phyloP scores from a whole-genome alignment of 2,888 invertebrate genomes.

The Coleophora flavipennella region DNA sequence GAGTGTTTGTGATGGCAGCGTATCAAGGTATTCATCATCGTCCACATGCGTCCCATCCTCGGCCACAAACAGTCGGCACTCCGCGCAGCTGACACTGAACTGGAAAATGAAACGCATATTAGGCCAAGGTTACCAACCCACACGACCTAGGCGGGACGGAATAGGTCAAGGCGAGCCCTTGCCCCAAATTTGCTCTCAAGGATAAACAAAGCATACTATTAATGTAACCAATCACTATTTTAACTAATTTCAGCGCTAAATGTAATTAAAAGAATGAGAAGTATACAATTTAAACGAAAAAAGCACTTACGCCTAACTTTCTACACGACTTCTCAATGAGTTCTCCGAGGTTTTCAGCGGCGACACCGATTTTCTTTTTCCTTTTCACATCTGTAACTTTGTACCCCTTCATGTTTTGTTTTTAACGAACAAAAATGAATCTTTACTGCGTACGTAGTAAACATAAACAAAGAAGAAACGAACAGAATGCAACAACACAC shows the following conservation, averaged over 20 bases:
- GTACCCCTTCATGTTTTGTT: conserved; percentile 74
- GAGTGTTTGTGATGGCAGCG: conserved; percentile 82
- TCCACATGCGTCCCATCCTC: conserved; percentile 81
- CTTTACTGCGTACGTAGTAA: too few species aligned
- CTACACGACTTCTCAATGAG: conserved; percentile 78
- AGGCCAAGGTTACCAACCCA: conserved; percentile 36
- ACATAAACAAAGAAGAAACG: too few species aligned
- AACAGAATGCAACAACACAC: too few species aligned
- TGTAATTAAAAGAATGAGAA: neutral
- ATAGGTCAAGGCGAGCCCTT: conserved; percentile 41
- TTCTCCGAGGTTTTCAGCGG: conserved; percentile 77
- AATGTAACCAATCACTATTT: conserved; percentile 18
- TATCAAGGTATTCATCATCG: conserved; percentile 83
- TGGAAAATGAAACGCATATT: conserved; percentile 37
- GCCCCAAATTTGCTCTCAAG: conserved; percentile 18
- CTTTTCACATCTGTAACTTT: conserved; percentile 81
- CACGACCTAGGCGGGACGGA: too few species aligned
- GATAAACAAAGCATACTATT: conserved; percentile 25
- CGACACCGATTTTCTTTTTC: conserved; percentile 79
- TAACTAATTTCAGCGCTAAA: neutral
- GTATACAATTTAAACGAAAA: neutral
- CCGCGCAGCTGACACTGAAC: conserved; percentile 63
- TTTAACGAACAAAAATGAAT: too few species aligned
- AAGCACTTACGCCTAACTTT: conserved; percentile 74
- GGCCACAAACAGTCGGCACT: conserved; percentile 69